Evolutionary conservation across 2,888 invertebrate genomes (phyloP).

Genomic region (Aricia artaxerxes): DNA sequence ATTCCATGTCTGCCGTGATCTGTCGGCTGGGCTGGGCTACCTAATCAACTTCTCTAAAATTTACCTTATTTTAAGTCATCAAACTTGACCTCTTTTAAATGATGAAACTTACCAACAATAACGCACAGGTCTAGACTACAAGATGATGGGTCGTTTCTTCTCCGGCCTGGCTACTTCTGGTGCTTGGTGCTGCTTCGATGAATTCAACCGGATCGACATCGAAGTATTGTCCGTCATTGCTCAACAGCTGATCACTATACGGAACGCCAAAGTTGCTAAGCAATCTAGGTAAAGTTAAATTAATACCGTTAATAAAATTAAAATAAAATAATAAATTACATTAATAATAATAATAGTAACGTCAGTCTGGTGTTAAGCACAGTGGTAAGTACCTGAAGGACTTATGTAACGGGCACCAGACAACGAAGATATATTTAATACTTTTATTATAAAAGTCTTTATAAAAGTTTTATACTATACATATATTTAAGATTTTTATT

Average conservation of each 20-base stretch:
- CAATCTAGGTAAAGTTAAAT: conserved; percentile 55
- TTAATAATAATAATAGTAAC: no score
- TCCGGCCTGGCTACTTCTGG: conserved; percentile 94
- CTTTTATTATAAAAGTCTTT: no score
- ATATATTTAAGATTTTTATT: no score
- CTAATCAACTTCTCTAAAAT: no score
- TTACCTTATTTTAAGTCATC: not conserved
- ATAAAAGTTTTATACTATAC: no score
- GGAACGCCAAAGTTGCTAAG: conserved; percentile 89
- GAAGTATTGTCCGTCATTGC: conserved; percentile 95
- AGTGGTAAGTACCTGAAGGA: no score
- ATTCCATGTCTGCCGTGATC: not conserved
- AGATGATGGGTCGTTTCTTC: conserved; percentile 96
- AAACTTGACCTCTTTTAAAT: not conserved
- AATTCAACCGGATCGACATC: conserved; percentile 94
- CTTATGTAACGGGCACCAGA: no score
- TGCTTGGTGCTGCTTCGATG: conserved; percentile 96
- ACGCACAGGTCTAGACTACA: conserved; percentile 76
- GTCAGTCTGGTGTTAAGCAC: no score
- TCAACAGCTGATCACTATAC: conserved; percentile 92
- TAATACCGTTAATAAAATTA: no score
- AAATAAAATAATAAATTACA: no score
- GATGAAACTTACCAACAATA: not conserved
- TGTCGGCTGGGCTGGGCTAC: not conserved
- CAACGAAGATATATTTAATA: no score